Percentiles rank a stretch among this genome's conserved stretches.
phyloP scores from a whole-genome alignment of 1,140 invertebrate species.

The Cotesia typhae region DNA sequence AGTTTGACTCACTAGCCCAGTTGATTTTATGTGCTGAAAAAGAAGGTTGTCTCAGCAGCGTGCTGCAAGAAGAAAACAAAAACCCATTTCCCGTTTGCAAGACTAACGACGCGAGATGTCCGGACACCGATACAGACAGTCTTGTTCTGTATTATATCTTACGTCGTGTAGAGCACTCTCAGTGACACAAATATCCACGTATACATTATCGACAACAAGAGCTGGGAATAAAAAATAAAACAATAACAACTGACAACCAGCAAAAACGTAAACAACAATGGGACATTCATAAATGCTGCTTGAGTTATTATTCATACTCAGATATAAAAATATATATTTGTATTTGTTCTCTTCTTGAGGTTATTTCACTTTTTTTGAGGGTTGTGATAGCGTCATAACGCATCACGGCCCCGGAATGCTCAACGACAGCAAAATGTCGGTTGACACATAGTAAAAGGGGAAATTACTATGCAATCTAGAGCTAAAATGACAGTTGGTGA shows the following conservation, averaged over 20 bases:
- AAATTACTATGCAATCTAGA: conserved; percentile 28
- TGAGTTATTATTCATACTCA: neutral
- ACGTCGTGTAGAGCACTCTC: neutral
- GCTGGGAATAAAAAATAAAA: conserved; percentile 5
- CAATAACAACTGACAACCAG: neutral
- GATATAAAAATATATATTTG: too few species aligned
- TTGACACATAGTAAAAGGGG: conserved; percentile 16
- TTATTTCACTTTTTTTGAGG: neutral
- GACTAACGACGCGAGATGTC: conserved; percentile 35
- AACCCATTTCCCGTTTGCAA: conserved; percentile 30
- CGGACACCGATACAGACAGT: conserved; percentile 27
- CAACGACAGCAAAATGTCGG: conserved; percentile 28
- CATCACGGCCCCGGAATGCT: neutral
- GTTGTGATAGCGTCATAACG: conserved; percentile 15
- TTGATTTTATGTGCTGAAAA: conserved; percentile 15
- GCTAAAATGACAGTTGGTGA: conserved; percentile 32
- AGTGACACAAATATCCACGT: conserved; percentile 29
- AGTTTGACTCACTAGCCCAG: conserved; percentile 15
- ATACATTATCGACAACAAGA: conserved; percentile 11
- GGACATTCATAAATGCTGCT: neutral
- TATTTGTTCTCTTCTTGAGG: neutral
- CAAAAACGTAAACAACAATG: too few species aligned
- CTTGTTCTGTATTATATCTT: conserved; percentile 11
- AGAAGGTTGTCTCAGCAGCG: neutral
- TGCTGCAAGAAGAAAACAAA: conserved; percentile 18